A percentile compares a stretch with the other conserved stretches of the same genome.
Conservation (phyloP, 2,797 vertebrate species). For the Brotula barbata region DNA sequence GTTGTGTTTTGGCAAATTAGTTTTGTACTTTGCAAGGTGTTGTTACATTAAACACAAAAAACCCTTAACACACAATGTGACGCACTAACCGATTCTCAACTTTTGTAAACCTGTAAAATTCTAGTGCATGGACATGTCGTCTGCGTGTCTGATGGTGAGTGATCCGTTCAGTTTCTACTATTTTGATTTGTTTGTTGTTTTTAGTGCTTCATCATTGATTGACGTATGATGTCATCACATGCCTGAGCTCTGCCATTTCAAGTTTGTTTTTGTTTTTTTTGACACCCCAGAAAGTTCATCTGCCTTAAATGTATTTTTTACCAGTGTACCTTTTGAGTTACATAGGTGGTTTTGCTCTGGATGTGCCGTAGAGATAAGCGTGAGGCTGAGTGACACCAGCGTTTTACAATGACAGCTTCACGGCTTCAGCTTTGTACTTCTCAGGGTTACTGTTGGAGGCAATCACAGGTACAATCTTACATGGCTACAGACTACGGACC, state of each 20-base stretch:
- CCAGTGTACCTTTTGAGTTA: slow-evolving; percentile 10
- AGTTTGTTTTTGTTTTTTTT: slow-evolving; percentile 48
- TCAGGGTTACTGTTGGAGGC: slow-evolving; percentile 67
- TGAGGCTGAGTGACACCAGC: slow-evolving; percentile 1
- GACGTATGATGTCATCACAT: slow-evolving; percentile 20
- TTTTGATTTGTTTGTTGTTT: slow-evolving; percentile 28
- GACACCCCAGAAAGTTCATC: slow-evolving; percentile 45
- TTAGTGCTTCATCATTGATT: slow-evolving; percentile 20
- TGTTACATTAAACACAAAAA: slow-evolving; percentile 3
- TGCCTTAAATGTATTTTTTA: slow-evolving; percentile 57
- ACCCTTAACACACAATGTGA: too few relatives aligned
- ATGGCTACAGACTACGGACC: too few relatives aligned
- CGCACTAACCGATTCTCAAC: too few relatives aligned
- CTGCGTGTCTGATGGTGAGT: too few relatives aligned
- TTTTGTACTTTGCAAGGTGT: not conserved
- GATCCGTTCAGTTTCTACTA: slow-evolving; percentile 9
- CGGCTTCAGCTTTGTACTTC: slow-evolving; percentile 36
- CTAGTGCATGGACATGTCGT: too few relatives aligned
- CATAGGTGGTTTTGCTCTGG: slow-evolving; percentile 20
- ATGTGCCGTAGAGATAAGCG: slow-evolving; percentile 27
- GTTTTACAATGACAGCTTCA: slow-evolving; percentile 12
- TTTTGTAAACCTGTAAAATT: too few relatives aligned
- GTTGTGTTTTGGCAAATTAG: slow-evolving; percentile 29
- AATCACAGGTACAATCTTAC: slow-evolving; percentile 28
- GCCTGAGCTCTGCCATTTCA: slow-evolving; percentile 52